Percentiles rank a stretch among this genome's conserved stretches.
These are phyloP conservation scores for Beaufortia kweichowensis DNA, from an alignment of 2,113 vertebrate genomes.

Conservation along the genomic window DNA sequence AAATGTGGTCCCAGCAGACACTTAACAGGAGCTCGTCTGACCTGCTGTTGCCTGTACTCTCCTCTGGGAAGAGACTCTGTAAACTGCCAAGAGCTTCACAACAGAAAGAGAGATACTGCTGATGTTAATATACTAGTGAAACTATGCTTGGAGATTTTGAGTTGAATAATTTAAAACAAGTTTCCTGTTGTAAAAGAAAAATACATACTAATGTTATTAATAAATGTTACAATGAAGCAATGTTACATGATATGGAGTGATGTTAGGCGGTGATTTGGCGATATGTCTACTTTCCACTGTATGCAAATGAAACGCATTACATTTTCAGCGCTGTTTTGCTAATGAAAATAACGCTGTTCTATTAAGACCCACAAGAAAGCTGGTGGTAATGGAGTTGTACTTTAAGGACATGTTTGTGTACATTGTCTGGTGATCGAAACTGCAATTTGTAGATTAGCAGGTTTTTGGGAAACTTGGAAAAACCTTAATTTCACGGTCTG, in stretches of 20 bases:
- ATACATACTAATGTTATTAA: no score
- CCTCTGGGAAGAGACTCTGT: neutral
- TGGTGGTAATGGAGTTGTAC: neutral
- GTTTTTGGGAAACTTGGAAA: neutral
- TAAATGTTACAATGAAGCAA: no score
- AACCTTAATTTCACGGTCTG: neutral
- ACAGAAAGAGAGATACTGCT: neutral
- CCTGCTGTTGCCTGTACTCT: constrained; percentile 4
- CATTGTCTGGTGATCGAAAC: neutral
- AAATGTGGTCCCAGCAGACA: constrained; percentile 30
- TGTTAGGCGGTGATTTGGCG: no score
- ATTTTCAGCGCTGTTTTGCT: neutral
- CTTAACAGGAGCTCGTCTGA: neutral
- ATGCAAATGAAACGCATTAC: constrained; percentile 3
- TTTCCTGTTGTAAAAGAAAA: no score
- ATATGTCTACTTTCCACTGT: no score
- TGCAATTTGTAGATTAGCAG: no score
- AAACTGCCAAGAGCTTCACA: neutral
- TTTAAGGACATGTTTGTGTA: neutral
- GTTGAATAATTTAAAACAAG: no score
- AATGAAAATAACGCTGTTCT: neutral
- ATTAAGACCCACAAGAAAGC: neutral
- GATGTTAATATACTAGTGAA: neutral
- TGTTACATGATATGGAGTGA: no score
- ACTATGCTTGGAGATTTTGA: no score